Percentiles rank a stretch among this genome's conserved stretches.
These are phyloP conservation scores for Drosophila busckii DNA, from an alignment of 1,140 invertebrate genomes.

Conservation along the genomic window DNA sequence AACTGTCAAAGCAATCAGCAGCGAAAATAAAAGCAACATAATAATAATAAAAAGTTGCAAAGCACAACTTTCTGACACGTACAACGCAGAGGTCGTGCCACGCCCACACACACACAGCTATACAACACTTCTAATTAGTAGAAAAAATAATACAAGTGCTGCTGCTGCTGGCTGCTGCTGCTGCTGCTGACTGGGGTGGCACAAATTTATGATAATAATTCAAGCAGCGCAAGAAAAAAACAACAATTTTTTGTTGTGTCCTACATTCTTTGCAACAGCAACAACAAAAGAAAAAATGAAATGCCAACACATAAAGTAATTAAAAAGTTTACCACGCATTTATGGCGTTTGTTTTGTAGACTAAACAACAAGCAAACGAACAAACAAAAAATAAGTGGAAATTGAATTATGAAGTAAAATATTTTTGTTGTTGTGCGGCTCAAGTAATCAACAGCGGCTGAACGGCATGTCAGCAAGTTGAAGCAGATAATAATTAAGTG, in stretches of 20 bases:
- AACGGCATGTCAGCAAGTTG: not conserved
- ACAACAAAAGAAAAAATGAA: constrained; percentile 5
- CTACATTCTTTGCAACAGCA: too few relatives aligned
- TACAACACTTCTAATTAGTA: constrained; percentile 67
- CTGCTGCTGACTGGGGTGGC: not conserved
- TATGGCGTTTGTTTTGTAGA: constrained; percentile 50
- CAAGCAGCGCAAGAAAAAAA: constrained; percentile 25
- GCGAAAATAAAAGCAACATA: constrained; percentile 35
- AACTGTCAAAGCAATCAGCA: constrained; percentile 69
- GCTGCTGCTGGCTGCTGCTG: constrained; percentile 2
- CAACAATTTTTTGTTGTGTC: too few relatives aligned
- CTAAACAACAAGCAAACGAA: not conserved
- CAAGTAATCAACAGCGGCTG: constrained; percentile 32
- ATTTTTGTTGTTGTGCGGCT: constrained; percentile 14
- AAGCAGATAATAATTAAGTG: not conserved
- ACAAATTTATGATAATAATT: constrained; percentile 74
- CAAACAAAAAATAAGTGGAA: constrained; percentile 12
- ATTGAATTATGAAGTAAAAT: constrained; percentile 54
- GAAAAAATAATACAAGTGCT: constrained; percentile 19
- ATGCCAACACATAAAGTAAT: constrained; percentile 64
- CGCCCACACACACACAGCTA: constrained; percentile 45
- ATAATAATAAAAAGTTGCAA: constrained; percentile 57
- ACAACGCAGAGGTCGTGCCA: constrained; percentile 28
- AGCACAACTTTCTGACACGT: constrained; percentile 60
- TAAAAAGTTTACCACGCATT: constrained; percentile 69